These are phyloP conservation scores for Archips xylosteana DNA, from an alignment of 2,888 invertebrate species.

Conservation along the genomic window DNA sequence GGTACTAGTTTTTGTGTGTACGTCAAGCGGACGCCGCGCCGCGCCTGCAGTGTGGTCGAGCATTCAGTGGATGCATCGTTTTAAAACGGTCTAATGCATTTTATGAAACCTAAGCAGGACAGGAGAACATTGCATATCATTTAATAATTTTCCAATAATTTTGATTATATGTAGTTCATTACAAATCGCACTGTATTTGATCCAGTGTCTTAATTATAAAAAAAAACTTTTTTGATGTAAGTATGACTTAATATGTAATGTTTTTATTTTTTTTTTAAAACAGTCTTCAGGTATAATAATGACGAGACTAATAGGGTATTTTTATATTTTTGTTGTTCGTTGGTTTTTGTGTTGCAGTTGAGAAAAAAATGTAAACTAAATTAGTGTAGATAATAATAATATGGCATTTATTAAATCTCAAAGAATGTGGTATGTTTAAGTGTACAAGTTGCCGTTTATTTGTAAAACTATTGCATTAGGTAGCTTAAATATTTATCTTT, in stretches of 20 bases:
- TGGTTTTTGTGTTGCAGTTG: slow-evolving; percentile 48
- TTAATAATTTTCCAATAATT: slow-evolving; percentile 10
- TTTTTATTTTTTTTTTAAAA: slow-evolving; percentile 27
- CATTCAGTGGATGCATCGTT: slow-evolving; percentile 10
- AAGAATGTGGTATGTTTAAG: slow-evolving; percentile 54
- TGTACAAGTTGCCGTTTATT: slow-evolving; percentile 64
- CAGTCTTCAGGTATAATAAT: slow-evolving; percentile 10
- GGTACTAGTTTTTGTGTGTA: too few species aligned
- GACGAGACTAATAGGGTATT: slow-evolving; percentile 24
- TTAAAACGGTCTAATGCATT: slow-evolving; percentile 13
- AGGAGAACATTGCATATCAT: slow-evolving; percentile 33
- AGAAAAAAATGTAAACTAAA: slow-evolving; percentile 48
- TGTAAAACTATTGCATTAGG: slow-evolving; percentile 57
- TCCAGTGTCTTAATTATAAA: slow-evolving; percentile 30
- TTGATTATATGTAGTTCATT: neutral
- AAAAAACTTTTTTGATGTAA: slow-evolving; percentile 19
- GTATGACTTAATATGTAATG: slow-evolving; percentile 1
- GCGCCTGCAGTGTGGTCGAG: slow-evolving; percentile 12
- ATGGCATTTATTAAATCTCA: slow-evolving; percentile 70
- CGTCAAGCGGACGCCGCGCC: neutral
- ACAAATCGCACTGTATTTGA: slow-evolving; percentile 6
- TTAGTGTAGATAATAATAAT: slow-evolving; percentile 53
- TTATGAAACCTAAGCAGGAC: slow-evolving; percentile 13
- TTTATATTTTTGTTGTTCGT: slow-evolving; percentile 35
- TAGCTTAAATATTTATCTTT: slow-evolving; percentile 70